Conservation (phyloP, 2,797 vertebrate genomes). For the Crax fasciolata region DNA sequence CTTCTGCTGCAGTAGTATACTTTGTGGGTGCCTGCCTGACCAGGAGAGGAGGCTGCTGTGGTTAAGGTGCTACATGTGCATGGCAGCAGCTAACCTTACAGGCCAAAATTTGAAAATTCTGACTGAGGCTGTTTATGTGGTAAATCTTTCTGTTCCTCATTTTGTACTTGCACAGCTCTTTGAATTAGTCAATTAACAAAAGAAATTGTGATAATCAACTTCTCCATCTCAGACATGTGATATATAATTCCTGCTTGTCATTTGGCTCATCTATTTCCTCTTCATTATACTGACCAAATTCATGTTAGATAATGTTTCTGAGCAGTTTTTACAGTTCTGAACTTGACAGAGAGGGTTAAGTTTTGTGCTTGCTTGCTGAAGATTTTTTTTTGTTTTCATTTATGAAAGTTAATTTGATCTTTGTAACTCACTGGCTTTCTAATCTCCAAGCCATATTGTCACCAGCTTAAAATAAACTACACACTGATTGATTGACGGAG, state of each 20-base stretch:
- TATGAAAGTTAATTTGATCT: constrained; percentile 14
- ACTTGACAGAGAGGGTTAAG: background rate
- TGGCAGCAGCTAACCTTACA: background rate
- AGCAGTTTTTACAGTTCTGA: background rate
- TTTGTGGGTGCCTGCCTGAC: background rate
- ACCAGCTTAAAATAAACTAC: background rate
- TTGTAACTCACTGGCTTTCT: background rate
- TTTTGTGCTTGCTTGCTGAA: background rate
- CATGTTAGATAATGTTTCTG: background rate
- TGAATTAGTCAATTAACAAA: constrained; percentile 25
- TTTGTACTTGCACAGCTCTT: background rate
- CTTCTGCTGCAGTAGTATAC: background rate
- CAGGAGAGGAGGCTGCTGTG: background rate
- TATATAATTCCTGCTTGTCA: background rate
- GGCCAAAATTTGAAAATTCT: background rate
- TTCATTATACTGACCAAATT: background rate
- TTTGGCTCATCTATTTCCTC: background rate
- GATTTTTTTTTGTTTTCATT: background rate
- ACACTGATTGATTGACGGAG: constrained; percentile 5
- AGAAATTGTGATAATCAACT: background rate
- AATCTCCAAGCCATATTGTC: constrained; percentile 30
- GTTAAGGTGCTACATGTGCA: background rate
- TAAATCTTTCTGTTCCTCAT: background rate
- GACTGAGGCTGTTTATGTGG: background rate
- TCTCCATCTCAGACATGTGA: background rate